Evolutionary conservation across 2,113 vertebrate species (phyloP).

Genomic region (Fregetta grallaria): DNA sequence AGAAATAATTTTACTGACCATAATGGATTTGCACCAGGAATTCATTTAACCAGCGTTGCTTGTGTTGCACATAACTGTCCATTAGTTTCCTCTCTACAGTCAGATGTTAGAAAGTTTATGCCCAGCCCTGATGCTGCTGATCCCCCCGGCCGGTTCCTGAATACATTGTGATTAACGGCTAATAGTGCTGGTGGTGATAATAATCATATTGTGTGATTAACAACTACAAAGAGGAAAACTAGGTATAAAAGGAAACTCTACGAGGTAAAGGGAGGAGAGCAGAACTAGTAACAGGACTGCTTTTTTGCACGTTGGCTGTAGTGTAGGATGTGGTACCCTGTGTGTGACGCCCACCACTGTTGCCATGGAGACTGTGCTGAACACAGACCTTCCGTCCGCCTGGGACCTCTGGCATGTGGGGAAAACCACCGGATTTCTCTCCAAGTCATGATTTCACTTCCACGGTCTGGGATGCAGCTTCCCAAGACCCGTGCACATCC

Average conservation of each 20-base stretch:
- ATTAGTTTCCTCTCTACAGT: neutral
- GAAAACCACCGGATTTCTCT: neutral
- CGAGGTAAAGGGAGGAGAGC: neutral
- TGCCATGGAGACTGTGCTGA: neutral
- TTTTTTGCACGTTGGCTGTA: neutral
- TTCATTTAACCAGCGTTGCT: neutral
- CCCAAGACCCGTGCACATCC: neutral
- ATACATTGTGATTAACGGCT: neutral
- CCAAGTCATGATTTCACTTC: neutral
- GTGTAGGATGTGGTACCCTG: neutral
- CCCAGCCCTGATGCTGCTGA: neutral
- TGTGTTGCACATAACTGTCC: neutral
- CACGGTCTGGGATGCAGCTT: accelerated
- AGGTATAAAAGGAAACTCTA: neutral
- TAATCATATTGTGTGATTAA: neutral
- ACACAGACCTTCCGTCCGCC: neutral
- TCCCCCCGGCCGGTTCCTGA: neutral
- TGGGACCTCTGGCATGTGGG: neutral
- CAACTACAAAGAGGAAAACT: neutral
- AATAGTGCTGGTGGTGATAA: neutral
- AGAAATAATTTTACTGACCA: neutral
- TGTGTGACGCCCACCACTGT: neutral
- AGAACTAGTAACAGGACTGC: neutral
- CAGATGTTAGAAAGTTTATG: neutral
- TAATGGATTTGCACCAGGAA: neutral